Conservation (phyloP, 2,888 invertebrate genomes). For the Brenthis hecate region DNA sequence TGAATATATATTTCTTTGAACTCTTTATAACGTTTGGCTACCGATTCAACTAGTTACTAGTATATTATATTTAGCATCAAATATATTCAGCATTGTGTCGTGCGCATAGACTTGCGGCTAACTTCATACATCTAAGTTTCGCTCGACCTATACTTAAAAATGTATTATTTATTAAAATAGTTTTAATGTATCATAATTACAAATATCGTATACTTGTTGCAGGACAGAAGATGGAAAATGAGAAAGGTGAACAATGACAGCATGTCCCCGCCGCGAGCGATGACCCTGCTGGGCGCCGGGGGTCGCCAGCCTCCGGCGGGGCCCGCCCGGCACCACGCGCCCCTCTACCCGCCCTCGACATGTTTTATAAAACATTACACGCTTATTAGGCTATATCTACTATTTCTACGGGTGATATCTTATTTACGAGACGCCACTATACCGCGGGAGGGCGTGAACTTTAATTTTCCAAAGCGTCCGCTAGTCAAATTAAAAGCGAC, state of each 20-base stretch:
- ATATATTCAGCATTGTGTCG: too few relatives aligned
- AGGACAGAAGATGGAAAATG: slow-evolving; percentile 79
- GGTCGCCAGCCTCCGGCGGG: slow-evolving; percentile 62
- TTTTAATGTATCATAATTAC: too few relatives aligned
- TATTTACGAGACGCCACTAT: slow-evolving; percentile 56
- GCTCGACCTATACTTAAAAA: too few relatives aligned
- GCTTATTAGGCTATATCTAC: slow-evolving; percentile 79
- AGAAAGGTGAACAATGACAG: slow-evolving; percentile 74
- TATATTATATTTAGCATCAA: too few relatives aligned
- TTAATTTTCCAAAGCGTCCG: slow-evolving; percentile 78
- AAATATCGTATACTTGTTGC: slow-evolving; percentile 58
- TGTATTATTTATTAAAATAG: too few relatives aligned
- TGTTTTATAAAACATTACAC: slow-evolving; percentile 67
- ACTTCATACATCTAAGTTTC: too few relatives aligned
- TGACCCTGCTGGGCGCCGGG: slow-evolving; percentile 68
- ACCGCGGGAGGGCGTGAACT: slow-evolving; percentile 65
- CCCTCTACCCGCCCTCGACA: slow-evolving; percentile 56
- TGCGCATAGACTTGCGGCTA: too few relatives aligned
- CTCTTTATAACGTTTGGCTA: too few relatives aligned
- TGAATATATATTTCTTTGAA: too few relatives aligned
- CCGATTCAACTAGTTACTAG: too few relatives aligned
- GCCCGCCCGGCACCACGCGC: slow-evolving; percentile 54
- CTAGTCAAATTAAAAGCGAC: slow-evolving; percentile 78
- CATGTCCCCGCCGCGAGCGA: slow-evolving; percentile 78
- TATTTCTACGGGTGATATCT: slow-evolving; percentile 66